Evolutionary conservation across 2,113 vertebrate species (phyloP).

Genomic region (Leucosticte australis): DNA sequence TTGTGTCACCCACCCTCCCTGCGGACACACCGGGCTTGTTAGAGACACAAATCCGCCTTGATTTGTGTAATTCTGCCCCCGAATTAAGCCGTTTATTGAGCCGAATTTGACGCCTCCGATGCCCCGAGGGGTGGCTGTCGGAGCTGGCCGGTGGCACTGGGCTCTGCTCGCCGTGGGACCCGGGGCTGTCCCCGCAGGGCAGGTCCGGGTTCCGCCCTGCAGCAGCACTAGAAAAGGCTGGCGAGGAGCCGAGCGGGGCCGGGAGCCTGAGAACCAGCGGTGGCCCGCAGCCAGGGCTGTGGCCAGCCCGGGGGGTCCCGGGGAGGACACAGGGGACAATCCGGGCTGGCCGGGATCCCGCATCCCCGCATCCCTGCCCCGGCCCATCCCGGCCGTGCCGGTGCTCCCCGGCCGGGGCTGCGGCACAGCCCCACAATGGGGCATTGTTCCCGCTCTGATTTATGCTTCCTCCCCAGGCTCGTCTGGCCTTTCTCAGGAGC

Average conservation of each 20-base stretch:
- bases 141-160: fast-evolving
- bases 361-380: fast-evolving
- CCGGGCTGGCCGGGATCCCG: not conserved
- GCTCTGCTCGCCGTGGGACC: fast-evolving
- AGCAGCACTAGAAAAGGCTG: not conserved
- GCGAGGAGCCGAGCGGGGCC: not conserved
- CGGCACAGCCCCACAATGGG: not conserved
- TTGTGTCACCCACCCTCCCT: not conserved
- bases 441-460: not conserved
- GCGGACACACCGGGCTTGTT: fast-evolving
- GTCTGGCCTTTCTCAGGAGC: not conserved
- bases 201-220: fast-evolving
- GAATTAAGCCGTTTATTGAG: fast-evolving
- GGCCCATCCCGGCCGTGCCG: not conserved
- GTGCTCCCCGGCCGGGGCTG: fast-evolving
- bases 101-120: fast-evolving
- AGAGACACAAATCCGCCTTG: not conserved
- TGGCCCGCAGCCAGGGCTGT: not conserved
- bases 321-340: not conserved
- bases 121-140: fast-evolving
- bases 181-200: fast-evolving
- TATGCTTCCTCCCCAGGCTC: not conserved
- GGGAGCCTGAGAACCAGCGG: fast-evolving
- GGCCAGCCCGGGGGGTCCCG: not conserved
- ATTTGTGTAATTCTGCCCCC: fast-evolving